A percentile compares a stretch with the other conserved stretches of the same genome.
Conservation (phyloP, 2,888 invertebrate genomes). For the Folsomia candida region DNA sequence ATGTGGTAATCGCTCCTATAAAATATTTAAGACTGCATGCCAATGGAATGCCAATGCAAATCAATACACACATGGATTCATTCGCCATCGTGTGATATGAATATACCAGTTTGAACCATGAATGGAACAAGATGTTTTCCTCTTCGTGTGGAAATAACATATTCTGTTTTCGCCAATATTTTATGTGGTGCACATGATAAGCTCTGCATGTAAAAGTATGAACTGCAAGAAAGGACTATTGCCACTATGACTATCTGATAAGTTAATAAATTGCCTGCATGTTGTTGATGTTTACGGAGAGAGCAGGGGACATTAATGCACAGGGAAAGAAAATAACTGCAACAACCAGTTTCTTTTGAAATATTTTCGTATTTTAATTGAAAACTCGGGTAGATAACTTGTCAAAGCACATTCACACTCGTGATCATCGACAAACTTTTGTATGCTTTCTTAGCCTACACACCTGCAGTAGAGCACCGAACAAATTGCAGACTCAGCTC, state of each 20-base stretch:
- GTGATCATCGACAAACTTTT: neutral
- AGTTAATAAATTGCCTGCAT: too few species aligned
- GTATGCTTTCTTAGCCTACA: neutral
- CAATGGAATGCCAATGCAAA: neutral
- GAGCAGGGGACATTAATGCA: too few species aligned
- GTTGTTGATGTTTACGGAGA: too few species aligned
- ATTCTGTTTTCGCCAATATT: too few species aligned
- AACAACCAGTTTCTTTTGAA: constrained; percentile 9
- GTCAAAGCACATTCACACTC: neutral
- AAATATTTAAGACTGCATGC: neutral
- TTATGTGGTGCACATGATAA: too few species aligned
- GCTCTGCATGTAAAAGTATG: too few species aligned
- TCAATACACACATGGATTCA: too few species aligned
- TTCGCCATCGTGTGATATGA: too few species aligned
- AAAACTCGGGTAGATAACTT: neutral
- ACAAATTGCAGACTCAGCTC: neutral
- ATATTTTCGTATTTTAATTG: constrained; percentile 1
- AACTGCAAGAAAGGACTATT: too few species aligned
- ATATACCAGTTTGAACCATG: neutral
- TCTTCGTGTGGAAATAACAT: too few species aligned
- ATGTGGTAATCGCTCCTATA: neutral
- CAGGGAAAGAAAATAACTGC: constrained; percentile 9
- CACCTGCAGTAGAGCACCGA: neutral
- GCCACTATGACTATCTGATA: too few species aligned
- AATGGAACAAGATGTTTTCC: neutral